Evolutionary conservation across 2,797 vertebrate species (phyloP), one percentile per base, ranked within the genome.

Genomic region (Oreochromis mossambicus): DNA sequence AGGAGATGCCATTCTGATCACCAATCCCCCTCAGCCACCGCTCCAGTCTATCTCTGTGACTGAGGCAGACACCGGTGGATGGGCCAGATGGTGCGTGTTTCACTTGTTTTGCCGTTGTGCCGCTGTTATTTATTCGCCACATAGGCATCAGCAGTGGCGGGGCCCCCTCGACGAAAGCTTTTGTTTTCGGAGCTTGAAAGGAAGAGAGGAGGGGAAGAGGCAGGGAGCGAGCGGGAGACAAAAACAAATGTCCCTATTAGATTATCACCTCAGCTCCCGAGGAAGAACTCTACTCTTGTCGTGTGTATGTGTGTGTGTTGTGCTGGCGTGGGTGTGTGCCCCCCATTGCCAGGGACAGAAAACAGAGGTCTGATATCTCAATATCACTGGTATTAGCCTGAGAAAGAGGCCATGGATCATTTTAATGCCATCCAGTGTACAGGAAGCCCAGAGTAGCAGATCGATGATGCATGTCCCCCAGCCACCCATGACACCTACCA

Each of bases 11-110:
- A 70, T 85, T 86, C 66, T 85, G 61, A 89, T 87, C 83, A 55
- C 82, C 83, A 81, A 88, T 79, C 61, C 15, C 14, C 3, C 63
- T 50, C n/a, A 55, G 82, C 15, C 82, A 7, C 78, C 14, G 34
- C 85, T 84, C 80, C 85, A 87, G 78, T 66, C 86, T 81, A 61
- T 89, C 89, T 91, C 91, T 87, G 89, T 75, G 55, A 89, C 86
- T 78, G 89, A 90, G 83, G 87, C 91, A 89, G 90, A 92, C 89
- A 82, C 88, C 46, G 21, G 90, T 78, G 89, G 84, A 87, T 86
- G 88, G 88, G 92, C 93, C 95, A 96, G 94, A 96, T 96, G 95
- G 94, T 92, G 91, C 85, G 83, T 87, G 93, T 94, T 95, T 93
- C 94, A 94, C 93, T 94, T 95, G 93, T 95, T 95, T 94, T 83